Evolutionary conservation across 1,140 invertebrate species (phyloP).

Genomic region (Scylla paramamosain): DNA sequence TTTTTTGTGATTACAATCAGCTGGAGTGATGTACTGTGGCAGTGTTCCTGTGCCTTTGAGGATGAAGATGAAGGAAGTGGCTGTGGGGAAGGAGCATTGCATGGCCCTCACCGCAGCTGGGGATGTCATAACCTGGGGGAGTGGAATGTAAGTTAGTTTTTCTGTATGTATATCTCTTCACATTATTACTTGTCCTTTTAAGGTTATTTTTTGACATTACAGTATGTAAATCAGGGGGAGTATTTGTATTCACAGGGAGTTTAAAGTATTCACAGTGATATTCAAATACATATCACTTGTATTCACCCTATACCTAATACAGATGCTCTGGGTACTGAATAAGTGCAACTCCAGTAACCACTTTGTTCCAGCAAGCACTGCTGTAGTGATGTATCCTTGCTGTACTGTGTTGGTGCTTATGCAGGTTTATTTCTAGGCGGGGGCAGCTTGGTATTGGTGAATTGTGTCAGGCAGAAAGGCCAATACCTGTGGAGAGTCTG

Average conservation of each 20-base stretch:
- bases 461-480: constrained; percentile 40
- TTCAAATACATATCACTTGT: too few relatives aligned
- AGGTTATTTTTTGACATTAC: not conserved
- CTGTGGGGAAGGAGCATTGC: constrained; percentile 65
- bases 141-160: constrained; percentile 60
- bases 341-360: too few relatives aligned
- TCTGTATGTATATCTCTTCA: not conserved
- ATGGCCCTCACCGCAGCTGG: constrained; percentile 60
- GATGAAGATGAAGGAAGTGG: constrained; percentile 38
- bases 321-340: too few relatives aligned
- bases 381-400: too few relatives aligned
- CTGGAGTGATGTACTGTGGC: constrained; percentile 56
- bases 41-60: constrained; percentile 44
- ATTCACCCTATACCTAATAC: too few relatives aligned
- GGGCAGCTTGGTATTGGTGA: constrained; percentile 66
- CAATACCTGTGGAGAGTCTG: constrained; percentile 59
- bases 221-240: not conserved
- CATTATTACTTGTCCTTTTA: not conserved
- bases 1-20: constrained; percentile 9
- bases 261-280: too few relatives aligned
- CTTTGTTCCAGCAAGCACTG: too few relatives aligned
- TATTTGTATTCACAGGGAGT: not conserved
- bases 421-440: constrained; percentile 38
- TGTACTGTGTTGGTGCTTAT: too few relatives aligned
- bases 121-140: constrained; percentile 56